phyloP scores from a whole-genome alignment of 2,888 invertebrate genomes.

The Pristionchus japonicus region DNA sequence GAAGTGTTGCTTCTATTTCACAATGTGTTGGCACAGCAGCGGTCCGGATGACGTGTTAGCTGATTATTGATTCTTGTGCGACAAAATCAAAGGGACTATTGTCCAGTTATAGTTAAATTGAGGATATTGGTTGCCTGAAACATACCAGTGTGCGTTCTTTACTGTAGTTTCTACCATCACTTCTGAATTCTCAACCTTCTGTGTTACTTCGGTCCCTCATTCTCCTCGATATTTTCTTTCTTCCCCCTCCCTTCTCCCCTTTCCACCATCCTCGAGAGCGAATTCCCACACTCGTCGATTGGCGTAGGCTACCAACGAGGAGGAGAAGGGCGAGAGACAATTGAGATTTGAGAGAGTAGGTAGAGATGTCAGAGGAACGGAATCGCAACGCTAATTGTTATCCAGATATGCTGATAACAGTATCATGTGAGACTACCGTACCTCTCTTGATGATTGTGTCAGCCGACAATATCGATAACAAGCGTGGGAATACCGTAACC shows the following conservation, averaged over 20 bases:
- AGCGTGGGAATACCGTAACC: not conserved
- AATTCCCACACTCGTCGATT: slow-evolving; percentile 33
- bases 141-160: not conserved
- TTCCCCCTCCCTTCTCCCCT: not conserved
- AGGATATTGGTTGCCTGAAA: not conserved
- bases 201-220: not conserved
- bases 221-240: not conserved
- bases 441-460: not conserved
- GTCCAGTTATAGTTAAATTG: too few relatives aligned
- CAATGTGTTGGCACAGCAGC: too few relatives aligned
- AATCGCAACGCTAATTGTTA: slow-evolving; percentile 14
- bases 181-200: not conserved
- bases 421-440: not conserved
- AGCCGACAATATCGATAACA: not conserved
- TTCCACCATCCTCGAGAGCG: not conserved
- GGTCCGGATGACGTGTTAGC: too few relatives aligned
- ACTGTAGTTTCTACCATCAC: not conserved
- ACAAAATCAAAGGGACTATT: too few relatives aligned
- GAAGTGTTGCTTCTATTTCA: too few relatives aligned
- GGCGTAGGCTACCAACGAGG: not conserved
- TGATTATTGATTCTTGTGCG: too few relatives aligned
- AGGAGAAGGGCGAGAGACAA: not conserved
- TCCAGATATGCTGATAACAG: not conserved
- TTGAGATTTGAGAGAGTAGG: not conserved
- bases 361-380: not conserved